Evolutionary conservation across 92 coral and sea anemone species (phyloP), one percentile per base, ranked within the genome.

Genomic region (Porites lobata): DNA sequence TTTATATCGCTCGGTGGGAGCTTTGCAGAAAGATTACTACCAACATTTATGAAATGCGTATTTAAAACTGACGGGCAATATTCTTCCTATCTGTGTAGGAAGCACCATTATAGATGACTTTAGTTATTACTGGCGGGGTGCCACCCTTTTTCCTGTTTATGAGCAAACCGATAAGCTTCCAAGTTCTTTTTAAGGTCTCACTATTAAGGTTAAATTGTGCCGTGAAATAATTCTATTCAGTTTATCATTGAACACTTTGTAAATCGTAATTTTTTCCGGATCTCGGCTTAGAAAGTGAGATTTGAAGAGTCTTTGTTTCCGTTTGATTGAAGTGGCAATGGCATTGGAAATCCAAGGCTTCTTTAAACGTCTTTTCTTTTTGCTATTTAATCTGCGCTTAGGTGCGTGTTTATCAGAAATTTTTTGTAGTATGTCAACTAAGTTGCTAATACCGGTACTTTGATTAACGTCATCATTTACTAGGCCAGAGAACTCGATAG

Each of bases 361-460:
- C 14, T 21, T 24, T 68, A 68, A 68, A 4, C 29, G 29, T n/a
- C 69, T 11, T 65, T 65, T 65, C 69, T 59, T 79, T 86, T 86
- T 12, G 5, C 86, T 90, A 2, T 89, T 66, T 66, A 69, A 19
- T 70, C 57, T 69, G 9, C 86, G 59, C 43, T 70, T 15, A 26
- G 94, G 94, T 20, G 85, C 93, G 78, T 90, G 89, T 72, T 85
- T 90, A 69, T 90, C 75, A 19, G 66, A 53, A 18, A 85, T 67
- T 47, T 43, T 13, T 54, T 90, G 85, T 52, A 90, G 65, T 29
- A 47, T 76, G 76, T 76, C 66, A 26, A 38, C 82, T 17, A 88
- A 14, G n/a, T 81, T 71, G 24, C 58, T 88, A 87, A 89, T 29
- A 29, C 32, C 32, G 32, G 32, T 89, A 70, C 89, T 89, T 52